Percentiles rank a stretch among this genome's conserved stretches.
These are phyloP conservation scores for Baronia brevicornis DNA, from an alignment of 2,888 invertebrate genomes.

Conservation along the genomic window DNA sequence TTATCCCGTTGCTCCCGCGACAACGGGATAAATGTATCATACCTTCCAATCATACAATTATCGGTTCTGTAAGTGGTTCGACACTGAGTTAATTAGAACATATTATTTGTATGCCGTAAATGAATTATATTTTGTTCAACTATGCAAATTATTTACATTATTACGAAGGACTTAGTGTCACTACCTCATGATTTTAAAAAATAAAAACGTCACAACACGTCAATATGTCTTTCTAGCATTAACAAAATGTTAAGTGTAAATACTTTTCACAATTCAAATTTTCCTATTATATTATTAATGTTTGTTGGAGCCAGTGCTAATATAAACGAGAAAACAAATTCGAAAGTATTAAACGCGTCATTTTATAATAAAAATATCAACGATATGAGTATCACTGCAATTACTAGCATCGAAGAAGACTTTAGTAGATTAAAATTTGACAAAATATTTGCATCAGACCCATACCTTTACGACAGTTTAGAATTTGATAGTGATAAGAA, in stretches of 20 bases:
- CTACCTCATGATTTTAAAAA: slow-evolving; percentile 1
- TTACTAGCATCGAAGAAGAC: slow-evolving; percentile 5
- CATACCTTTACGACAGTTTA: slow-evolving; percentile 9
- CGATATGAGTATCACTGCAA: not conserved
- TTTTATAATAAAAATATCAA: too few species aligned
- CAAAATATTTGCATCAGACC: slow-evolving; percentile 8
- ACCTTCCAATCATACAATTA: too few species aligned
- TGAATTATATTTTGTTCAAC: too few species aligned
- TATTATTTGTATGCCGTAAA: too few species aligned
- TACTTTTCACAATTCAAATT: slow-evolving; percentile 6
- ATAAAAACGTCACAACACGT: slow-evolving; percentile 9
- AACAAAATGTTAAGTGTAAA: slow-evolving; percentile 13
- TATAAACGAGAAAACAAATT: not conserved
- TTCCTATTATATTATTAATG: slow-evolving; percentile 9
- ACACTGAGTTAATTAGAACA: too few species aligned
- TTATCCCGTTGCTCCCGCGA: too few species aligned
- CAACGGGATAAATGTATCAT: too few species aligned
- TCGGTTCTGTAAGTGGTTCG: too few species aligned
- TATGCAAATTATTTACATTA: too few species aligned
- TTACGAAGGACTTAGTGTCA: too few species aligned
- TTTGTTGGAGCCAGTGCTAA: slow-evolving; percentile 6
- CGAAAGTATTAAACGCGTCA: too few species aligned
- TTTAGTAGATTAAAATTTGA: slow-evolving; percentile 6
- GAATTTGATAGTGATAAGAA: not conserved
- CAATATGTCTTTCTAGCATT: slow-evolving; percentile 9